A percentile compares a stretch with the other conserved stretches of the same genome.
Evolutionary conservation across 2,888 invertebrate genomes (phyloP).

Genomic region (Macrosiphum euphorbiae): DNA sequence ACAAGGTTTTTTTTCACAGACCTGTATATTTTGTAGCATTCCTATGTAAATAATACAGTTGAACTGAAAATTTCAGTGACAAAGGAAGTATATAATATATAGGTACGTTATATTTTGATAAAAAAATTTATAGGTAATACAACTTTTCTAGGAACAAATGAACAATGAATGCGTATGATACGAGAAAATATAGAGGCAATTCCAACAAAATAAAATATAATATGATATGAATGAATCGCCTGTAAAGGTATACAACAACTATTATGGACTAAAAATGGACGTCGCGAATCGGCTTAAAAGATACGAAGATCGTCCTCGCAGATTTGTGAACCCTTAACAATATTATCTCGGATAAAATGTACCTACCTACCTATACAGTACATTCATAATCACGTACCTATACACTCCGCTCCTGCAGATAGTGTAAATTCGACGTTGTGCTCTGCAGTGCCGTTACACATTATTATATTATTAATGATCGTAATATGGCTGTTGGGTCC

Average conservation of each 20-base stretch:
- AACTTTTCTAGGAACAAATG: background rate
- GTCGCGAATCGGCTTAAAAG: background rate
- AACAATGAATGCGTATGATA: background rate
- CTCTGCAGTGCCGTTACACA: background rate
- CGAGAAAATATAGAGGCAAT: background rate
- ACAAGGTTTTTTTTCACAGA: background rate
- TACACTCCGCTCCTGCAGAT: background rate
- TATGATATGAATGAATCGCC: too few relatives aligned
- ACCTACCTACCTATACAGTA: too few relatives aligned
- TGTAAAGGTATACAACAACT: background rate
- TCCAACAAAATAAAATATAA: background rate
- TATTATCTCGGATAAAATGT: background rate
- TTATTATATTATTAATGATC: background rate
- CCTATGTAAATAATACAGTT: background rate
- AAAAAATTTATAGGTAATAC: background rate
- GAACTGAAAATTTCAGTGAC: background rate
- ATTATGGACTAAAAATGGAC: too few relatives aligned
- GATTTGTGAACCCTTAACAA: background rate
- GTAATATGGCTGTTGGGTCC: background rate
- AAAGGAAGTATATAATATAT: background rate
- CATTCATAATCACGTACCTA: background rate
- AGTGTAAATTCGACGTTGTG: background rate
- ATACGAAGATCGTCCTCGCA: background rate
- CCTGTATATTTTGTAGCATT: background rate
- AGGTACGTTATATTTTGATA: background rate